Evolutionary conservation across 2,888 invertebrate genomes (phyloP), one percentile per base, ranked within the genome.

Genomic region (Gryllus longicercus): DNA sequence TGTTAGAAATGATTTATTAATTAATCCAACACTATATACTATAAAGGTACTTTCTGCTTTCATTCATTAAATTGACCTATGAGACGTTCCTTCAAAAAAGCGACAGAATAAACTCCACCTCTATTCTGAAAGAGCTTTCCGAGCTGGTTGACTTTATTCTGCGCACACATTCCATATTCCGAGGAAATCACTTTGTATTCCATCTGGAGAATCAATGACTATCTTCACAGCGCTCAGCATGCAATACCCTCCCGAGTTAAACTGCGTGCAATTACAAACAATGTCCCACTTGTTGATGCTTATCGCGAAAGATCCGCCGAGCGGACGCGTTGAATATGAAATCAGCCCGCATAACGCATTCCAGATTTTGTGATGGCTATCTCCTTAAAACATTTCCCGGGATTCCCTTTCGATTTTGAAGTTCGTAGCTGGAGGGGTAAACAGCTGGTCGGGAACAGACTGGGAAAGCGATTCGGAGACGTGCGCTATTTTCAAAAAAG

Each of bases 131-230:
- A 18, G 16, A 18, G 63, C 16, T n/a, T 63, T 63, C 38, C 63
- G 63, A 63, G 63, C 63, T n/a, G n/a, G 16, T n/a, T n/a, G n/a
- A 63, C n/a, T 63, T 63, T 63, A 63, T 63, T 63, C 63, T 16
- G 63, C n/a, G 63, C 63, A 63, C 63, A 63, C n/a, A 63, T 63
- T 63, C 63, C 63, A 63, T 63, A 63, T 63, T 63, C 63, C 63
- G 63, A 4, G 12, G 63, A 63, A 63, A 63, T 63, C 63, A 63
- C 63, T 63, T 63, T 63, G 63, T 63, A 63, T 63, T 63, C 63
- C 63, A 63, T 63, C 63, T 63, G 63, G 14, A 63, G 63, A 63
- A 63, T 63, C 63, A 63, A 63, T 63, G 63, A 63, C 63, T 18
- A 63, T 63, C 63, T 63, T 63, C 63, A n/a, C 63, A n/a, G n/a